A percentile compares a stretch with the other conserved stretches of the same genome.
Evolutionary conservation across 2,113 vertebrate genomes (phyloP).

Genomic region (Mesocricetus auratus): DNA sequence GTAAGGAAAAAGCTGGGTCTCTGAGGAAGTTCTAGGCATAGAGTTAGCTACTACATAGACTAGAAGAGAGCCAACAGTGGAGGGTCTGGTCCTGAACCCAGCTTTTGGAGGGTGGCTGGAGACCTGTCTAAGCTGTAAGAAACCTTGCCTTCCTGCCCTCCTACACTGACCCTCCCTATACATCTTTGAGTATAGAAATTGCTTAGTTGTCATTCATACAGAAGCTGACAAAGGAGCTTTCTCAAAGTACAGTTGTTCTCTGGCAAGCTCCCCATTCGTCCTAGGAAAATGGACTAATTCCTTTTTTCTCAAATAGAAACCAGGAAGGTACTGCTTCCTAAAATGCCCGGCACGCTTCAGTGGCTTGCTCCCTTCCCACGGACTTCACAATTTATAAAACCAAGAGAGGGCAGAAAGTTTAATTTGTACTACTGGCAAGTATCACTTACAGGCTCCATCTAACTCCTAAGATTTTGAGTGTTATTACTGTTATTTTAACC

Average conservation of each 20-base stretch:
- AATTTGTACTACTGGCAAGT: constrained; percentile 5
- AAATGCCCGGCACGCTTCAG: background rate
- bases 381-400: background rate
- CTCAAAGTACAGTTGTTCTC: background rate
- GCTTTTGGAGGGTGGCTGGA: background rate
- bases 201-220: background rate
- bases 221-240: constrained; percentile 31
- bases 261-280: background rate
- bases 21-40: background rate
- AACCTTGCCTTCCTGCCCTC: background rate
- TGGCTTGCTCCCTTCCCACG: background rate
- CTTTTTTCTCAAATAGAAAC: background rate
- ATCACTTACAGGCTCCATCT: background rate
- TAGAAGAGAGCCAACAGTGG: no score
- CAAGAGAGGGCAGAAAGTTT: background rate
- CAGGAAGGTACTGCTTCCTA: background rate
- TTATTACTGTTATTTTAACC: constrained; percentile 34
- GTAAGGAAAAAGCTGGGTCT: background rate
- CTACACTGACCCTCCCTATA: background rate
- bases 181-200: background rate
- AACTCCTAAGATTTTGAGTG: background rate
- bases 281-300: background rate
- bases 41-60: background rate
- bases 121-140: background rate
- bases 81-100: background rate